These are phyloP conservation scores for Chrysaora quinquecirrha DNA, from an alignment of 30 jellyfish, hydroid and myxozoan genomes.

Conservation along the genomic window DNA sequence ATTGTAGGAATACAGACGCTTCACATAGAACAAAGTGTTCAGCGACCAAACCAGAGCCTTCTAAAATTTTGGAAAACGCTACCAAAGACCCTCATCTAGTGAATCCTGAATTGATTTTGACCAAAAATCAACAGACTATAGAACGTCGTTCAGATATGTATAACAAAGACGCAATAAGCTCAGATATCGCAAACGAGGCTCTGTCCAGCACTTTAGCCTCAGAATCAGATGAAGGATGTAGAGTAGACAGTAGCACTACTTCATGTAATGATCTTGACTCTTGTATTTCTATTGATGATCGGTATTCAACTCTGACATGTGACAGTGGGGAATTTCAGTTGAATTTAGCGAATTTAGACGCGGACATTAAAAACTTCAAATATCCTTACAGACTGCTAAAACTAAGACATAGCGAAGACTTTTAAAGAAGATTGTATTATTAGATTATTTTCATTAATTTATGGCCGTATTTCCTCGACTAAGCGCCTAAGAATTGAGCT, in stretches of 20 bases:
- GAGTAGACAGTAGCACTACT: neutral
- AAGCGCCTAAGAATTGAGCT: too few relatives aligned
- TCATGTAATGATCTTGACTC: neutral
- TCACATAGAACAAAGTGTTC: neutral
- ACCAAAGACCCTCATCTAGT: too few relatives aligned
- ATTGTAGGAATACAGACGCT: neutral
- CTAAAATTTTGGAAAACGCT: too few relatives aligned
- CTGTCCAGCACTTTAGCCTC: neutral
- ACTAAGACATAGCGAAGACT: too few relatives aligned
- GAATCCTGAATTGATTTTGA: too few relatives aligned
- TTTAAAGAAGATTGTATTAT: too few relatives aligned
- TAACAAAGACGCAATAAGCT: neutral
- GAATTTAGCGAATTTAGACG: slow-evolving; percentile 52
- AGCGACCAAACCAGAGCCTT: too few relatives aligned
- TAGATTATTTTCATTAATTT: too few relatives aligned
- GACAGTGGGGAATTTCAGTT: slow-evolving; percentile 61
- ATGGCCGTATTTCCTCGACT: too few relatives aligned
- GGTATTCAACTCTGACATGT: slow-evolving; percentile 51
- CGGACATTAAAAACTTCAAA: slow-evolving; percentile 51
- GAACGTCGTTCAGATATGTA: neutral
- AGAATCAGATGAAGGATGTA: neutral
- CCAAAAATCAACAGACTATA: neutral
- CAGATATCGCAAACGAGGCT: slow-evolving; percentile 11
- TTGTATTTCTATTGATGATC: slow-evolving; percentile 24
- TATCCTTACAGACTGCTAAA: slow-evolving; percentile 41